Evolutionary conservation across 2,888 invertebrate species (phyloP).

Genomic region (Nudaria mundana): DNA sequence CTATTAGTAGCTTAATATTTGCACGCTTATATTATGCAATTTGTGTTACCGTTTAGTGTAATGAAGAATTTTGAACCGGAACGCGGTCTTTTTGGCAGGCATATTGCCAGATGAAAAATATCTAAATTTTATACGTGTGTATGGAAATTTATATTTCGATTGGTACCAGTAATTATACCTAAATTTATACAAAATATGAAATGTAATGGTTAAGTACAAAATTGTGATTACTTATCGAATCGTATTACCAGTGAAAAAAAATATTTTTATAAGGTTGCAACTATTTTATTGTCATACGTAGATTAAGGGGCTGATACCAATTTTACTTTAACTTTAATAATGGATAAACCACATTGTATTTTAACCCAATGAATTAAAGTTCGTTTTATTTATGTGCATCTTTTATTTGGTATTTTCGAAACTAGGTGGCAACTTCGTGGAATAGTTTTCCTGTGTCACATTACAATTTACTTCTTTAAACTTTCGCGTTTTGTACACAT

Average conservation of each 20-base stretch:
- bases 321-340: conserved; percentile 62
- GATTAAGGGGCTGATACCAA: conserved; percentile 69
- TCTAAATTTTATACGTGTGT: conserved; percentile 7
- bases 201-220: conserved; percentile 59
- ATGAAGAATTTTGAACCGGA: conserved; percentile 11
- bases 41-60: conserved; percentile 44
- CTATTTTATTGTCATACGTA: conserved; percentile 38
- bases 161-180: conserved; percentile 27
- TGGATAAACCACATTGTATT: conserved; percentile 39
- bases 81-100: conserved; percentile 15
- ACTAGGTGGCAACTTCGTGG: too few species aligned
- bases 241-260: conserved; percentile 60
- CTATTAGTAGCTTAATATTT: conserved; percentile 18
- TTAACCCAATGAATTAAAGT: conserved; percentile 44
- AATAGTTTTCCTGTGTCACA: too few species aligned
- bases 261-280: conserved; percentile 43
- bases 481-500: too few species aligned
- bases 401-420: too few species aligned
- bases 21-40: conserved; percentile 37
- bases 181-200: conserved; percentile 25
- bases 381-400: conserved; percentile 22
- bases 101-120: conserved; percentile 17
- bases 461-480: too few species aligned
- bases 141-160: conserved; percentile 6
- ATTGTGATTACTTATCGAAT: conserved; percentile 49